Evolutionary conservation across 1,140 invertebrate genomes (phyloP).

Genomic region (Drosophila aff.): DNA sequence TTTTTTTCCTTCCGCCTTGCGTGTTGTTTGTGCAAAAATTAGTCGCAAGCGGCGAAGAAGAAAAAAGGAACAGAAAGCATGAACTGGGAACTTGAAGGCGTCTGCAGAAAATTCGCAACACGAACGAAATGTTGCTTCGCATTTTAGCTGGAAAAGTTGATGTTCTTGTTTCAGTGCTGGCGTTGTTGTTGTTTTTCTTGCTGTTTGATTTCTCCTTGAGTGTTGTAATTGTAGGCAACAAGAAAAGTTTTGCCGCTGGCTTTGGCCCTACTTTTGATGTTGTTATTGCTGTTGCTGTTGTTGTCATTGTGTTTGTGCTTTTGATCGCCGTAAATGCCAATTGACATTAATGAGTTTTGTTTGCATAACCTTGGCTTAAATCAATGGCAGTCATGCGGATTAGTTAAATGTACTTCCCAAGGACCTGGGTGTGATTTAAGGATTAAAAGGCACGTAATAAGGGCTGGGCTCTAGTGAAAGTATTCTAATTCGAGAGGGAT

Average conservation of each 20-base stretch:
- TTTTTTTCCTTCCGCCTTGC: slow-evolving; percentile 20
- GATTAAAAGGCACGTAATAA: neutral
- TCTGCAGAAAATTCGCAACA: slow-evolving; percentile 49
- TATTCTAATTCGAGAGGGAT: neutral
- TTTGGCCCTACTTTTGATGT: slow-evolving; percentile 33
- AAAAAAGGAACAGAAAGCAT: slow-evolving; percentile 24
- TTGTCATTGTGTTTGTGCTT: slow-evolving; percentile 39
- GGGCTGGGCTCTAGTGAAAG: neutral
- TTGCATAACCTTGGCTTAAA: slow-evolving; percentile 56
- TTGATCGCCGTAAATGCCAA: slow-evolving; percentile 67
- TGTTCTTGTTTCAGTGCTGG: slow-evolving; percentile 4
- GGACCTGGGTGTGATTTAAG: neutral
- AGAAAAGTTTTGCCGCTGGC: slow-evolving; percentile 51
- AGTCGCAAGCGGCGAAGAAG: slow-evolving; percentile 44
- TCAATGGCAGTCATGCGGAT: slow-evolving; percentile 37
- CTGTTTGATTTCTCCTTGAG: slow-evolving; percentile 49
- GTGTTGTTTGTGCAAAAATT: slow-evolving; percentile 75
- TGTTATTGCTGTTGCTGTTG: slow-evolving; percentile 32
- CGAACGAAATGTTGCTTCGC: slow-evolving; percentile 25
- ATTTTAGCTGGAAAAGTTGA: slow-evolving; percentile 28
- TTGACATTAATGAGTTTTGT: slow-evolving; percentile 68
- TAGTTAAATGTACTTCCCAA: slow-evolving; percentile 1
- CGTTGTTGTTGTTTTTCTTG: slow-evolving; percentile 5
- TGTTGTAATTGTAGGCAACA: slow-evolving; percentile 64
- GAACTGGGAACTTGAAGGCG: slow-evolving; percentile 69